Conservation (phyloP, 2,888 invertebrate genomes). For the Napeogenes sylphis region DNA sequence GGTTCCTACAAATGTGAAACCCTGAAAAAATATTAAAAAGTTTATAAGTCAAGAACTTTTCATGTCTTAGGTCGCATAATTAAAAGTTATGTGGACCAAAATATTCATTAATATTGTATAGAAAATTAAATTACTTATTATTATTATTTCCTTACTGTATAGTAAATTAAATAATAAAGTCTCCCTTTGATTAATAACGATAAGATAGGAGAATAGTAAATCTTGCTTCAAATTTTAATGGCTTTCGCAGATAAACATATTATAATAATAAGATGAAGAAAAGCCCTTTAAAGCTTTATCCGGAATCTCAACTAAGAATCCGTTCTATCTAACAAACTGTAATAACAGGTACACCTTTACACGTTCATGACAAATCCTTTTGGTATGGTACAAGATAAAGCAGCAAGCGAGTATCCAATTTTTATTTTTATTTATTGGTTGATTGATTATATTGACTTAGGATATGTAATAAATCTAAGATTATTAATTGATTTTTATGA, state of each 20-base stretch:
- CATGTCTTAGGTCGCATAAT: constrained; percentile 20
- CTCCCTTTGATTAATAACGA: no score
- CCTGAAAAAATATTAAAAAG: constrained; percentile 33
- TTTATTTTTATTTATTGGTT: neutral
- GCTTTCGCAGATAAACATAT: no score
- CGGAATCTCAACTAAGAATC: constrained; percentile 46
- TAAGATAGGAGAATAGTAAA: no score
- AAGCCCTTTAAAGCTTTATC: constrained; percentile 40
- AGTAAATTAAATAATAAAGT: no score
- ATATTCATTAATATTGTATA: neutral
- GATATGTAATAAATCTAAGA: no score
- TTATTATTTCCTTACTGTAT: no score
- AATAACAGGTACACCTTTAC: constrained; percentile 64
- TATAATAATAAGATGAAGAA: neutral
- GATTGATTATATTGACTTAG: no score
- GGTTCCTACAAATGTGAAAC: constrained; percentile 21
- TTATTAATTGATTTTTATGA: no score
- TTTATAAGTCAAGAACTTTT: constrained; percentile 29
- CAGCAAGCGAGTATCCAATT: neutral
- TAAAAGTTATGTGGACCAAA: constrained; percentile 22
- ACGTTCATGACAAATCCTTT: constrained; percentile 56
- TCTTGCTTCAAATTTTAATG: no score
- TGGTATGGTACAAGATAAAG: constrained; percentile 39
- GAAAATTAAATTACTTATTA: no score
- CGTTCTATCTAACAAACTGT: constrained; percentile 58